Percentiles rank a stretch among this genome's conserved stretches.
phyloP scores from a whole-genome alignment of 2,113 vertebrate species.

The Rhagologus leucostigma region DNA sequence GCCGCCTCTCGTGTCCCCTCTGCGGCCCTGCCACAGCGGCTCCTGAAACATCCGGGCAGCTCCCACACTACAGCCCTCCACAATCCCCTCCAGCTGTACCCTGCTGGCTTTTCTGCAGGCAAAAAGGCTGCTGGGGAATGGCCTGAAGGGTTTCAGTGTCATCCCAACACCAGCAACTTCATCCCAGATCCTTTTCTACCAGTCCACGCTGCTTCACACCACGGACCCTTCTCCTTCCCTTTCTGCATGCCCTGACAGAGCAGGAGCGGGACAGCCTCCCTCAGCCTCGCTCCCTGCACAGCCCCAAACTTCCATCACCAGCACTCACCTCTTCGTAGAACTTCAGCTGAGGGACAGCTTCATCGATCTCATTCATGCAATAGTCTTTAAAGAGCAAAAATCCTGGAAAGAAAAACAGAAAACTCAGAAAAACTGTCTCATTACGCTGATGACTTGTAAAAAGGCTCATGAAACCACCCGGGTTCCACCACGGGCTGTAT shows the following conservation, averaged over 20 bases:
- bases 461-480: accelerated
- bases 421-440: not conserved
- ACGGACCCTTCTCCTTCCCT: not conserved
- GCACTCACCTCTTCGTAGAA: slow-evolving; percentile 93
- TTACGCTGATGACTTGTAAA: accelerated
- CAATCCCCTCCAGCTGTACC: not conserved
- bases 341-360: slow-evolving; percentile 95
- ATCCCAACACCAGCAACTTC: not conserved
- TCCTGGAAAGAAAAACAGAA: slow-evolving; percentile 69
- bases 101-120: not conserved
- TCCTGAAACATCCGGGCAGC: not conserved
- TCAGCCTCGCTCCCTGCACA: not conserved
- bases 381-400: slow-evolving; percentile 97
- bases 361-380: slow-evolving; percentile 92
- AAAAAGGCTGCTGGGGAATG: not conserved
- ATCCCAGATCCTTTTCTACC: not conserved
- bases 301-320: not conserved
- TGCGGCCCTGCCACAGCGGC: not conserved
- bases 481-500: accelerated
- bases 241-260: accelerated
- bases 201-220: not conserved
- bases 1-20: accelerated
- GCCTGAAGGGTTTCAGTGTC: not conserved
- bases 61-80: not conserved
- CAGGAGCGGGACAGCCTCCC: accelerated